phyloP scores from a whole-genome alignment of 1,140 invertebrate genomes.

The Pissodes strobi region DNA sequence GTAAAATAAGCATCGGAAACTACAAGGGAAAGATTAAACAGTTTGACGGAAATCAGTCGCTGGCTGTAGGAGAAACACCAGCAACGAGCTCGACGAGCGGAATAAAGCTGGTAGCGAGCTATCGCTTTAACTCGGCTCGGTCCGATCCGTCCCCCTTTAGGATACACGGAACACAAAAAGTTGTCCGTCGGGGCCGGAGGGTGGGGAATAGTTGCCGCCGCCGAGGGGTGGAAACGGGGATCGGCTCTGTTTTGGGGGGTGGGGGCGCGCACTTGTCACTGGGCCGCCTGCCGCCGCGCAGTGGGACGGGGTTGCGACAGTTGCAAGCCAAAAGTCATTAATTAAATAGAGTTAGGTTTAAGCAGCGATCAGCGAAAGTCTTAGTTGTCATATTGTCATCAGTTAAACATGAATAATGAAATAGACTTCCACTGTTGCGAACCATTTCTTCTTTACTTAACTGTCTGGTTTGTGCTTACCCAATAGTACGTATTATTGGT shows the following conservation, averaged over 20 bases:
- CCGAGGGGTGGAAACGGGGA: slow-evolving; percentile 38
- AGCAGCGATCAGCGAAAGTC: too few relatives aligned
- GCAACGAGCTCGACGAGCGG: not conserved
- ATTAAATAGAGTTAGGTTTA: too few relatives aligned
- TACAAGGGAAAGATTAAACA: slow-evolving; percentile 34
- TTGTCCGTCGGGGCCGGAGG: slow-evolving; percentile 49
- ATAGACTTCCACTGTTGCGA: too few relatives aligned
- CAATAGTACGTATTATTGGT: too few relatives aligned
- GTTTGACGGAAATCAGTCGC: slow-evolving; percentile 27
- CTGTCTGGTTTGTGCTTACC: too few relatives aligned
- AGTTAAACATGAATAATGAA: too few relatives aligned
- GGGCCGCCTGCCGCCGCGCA: slow-evolving; percentile 39
- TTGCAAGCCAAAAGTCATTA: too few relatives aligned
- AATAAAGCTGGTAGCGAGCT: slow-evolving; percentile 16
- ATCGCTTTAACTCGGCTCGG: slow-evolving; percentile 27
- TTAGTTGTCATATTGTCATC: too few relatives aligned
- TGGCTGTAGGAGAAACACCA: not conserved
- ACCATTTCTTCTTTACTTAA: too few relatives aligned
- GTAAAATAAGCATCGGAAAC: slow-evolving; percentile 32
- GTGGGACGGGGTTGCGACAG: too few relatives aligned
- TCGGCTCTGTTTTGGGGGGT: slow-evolving; percentile 19
- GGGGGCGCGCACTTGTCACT: slow-evolving; percentile 51
- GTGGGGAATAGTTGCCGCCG: slow-evolving; percentile 31
- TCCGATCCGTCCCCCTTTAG: slow-evolving; percentile 47
- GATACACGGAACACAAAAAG: slow-evolving; percentile 55